Evolutionary conservation across 2,888 invertebrate genomes (phyloP).

Genomic region (Agonopterix alstromeriana): DNA sequence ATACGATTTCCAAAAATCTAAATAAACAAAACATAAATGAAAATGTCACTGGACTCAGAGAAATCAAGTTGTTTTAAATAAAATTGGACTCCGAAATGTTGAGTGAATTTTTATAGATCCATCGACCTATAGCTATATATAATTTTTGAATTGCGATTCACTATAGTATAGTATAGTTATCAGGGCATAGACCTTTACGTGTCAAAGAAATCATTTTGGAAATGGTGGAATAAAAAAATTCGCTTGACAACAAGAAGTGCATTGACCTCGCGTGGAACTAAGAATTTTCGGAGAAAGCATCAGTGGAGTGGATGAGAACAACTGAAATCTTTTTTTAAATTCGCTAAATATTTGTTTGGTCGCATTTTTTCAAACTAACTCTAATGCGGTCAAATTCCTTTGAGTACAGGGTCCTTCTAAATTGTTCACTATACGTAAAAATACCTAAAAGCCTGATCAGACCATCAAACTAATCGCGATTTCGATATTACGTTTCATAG

Average conservation of each 20-base stretch:
- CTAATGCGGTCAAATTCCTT: no score
- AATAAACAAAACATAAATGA: neutral
- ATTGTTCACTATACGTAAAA: no score
- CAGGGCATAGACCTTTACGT: conserved; percentile 4
- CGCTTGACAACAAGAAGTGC: conserved; percentile 5
- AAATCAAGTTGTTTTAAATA: conserved; percentile 3
- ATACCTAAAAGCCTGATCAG: no score
- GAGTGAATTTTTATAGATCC: conserved; percentile 4
- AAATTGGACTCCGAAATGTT: neutral
- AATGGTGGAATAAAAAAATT: conserved; percentile 1
- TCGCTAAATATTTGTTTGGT: no score
- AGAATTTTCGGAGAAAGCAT: neutral
- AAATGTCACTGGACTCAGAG: conserved; percentile 3
- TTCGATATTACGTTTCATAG: no score
- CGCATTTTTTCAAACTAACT: no score
- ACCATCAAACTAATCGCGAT: no score
- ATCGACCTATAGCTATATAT: conserved; percentile 1
- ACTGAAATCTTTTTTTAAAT: no score
- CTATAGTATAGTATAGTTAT: neutral
- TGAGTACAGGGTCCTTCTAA: no score
- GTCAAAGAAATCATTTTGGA: conserved; percentile 5
- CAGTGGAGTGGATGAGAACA: no score
- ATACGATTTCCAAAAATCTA: neutral
- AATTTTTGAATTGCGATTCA: neutral
- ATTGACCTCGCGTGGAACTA: conserved; percentile 2